phyloP scores from a whole-genome alignment of 2,797 vertebrate species.

The Sebastiscus tertius region DNA sequence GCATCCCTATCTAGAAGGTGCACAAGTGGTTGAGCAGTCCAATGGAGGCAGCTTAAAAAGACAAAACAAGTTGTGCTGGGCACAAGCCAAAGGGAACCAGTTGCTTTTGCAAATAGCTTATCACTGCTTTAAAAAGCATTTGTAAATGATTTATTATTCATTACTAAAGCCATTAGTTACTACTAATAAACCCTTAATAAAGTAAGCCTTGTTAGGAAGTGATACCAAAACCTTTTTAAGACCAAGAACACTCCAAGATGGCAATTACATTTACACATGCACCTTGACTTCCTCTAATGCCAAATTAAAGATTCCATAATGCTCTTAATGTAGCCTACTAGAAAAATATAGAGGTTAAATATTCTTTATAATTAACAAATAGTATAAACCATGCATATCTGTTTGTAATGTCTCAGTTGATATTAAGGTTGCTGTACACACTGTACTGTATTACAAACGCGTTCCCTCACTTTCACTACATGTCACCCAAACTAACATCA shows the following conservation, averaged over 20 bases:
- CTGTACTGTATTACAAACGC: neutral
- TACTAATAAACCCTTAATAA: neutral
- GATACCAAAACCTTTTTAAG: neutral
- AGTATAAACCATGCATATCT: neutral
- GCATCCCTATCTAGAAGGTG: too few species aligned
- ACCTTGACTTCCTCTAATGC: neutral
- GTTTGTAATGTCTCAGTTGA: neutral
- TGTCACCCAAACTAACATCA: neutral
- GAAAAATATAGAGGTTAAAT: neutral
- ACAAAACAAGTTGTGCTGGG: neutral
- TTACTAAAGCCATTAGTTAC: neutral
- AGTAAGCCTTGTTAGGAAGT: neutral
- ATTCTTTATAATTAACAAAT: too few species aligned
- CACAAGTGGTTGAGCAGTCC: too few species aligned
- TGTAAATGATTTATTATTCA: neutral
- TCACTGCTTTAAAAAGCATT: neutral
- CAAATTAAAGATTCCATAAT: neutral
- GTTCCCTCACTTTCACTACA: neutral
- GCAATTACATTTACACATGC: neutral
- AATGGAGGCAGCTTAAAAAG: too few species aligned
- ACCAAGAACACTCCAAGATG: neutral
- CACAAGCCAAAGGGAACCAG: too few species aligned
- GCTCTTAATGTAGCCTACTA: neutral
- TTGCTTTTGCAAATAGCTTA: too few species aligned
- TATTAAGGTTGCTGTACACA: neutral